Conservation (phyloP, 53 echinoderm and acorn worm genomes). For the Antedon mediterranea region DNA sequence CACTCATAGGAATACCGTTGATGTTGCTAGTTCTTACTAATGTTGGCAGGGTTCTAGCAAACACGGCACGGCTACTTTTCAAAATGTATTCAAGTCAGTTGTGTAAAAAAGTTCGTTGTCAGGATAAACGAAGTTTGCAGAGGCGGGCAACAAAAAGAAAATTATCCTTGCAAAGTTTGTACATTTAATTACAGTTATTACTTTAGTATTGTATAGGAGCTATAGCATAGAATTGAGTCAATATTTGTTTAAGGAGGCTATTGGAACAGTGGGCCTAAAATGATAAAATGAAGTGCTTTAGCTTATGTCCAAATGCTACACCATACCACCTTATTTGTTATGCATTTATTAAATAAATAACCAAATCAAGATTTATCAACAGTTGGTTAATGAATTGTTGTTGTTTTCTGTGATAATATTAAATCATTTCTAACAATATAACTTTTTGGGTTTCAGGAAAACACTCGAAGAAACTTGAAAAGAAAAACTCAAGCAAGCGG, state of each 20-base stretch:
- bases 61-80: slow-evolving; percentile 79
- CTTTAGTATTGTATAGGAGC: too few species aligned
- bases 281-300: too few species aligned
- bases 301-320: too few species aligned
- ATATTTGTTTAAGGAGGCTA: too few species aligned
- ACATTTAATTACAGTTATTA: not conserved
- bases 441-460: not conserved
- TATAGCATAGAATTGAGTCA: too few species aligned
- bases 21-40: slow-evolving; percentile 95
- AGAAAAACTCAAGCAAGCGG: not conserved
- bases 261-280: too few species aligned
- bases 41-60: slow-evolving; percentile 92
- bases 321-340: too few species aligned
- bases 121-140: not conserved
- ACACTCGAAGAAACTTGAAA: not conserved
- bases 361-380: too few species aligned
- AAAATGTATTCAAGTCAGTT: slow-evolving; percentile 78
- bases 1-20: slow-evolving; percentile 78
- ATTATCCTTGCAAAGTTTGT: not conserved
- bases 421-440: too few species aligned
- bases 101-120: slow-evolving; percentile 40
- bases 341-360: too few species aligned
- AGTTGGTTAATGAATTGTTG: too few species aligned
- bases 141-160: not conserved
- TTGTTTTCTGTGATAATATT: too few species aligned